A percentile compares a stretch with the other conserved stretches of the same genome.
phyloP scores from a whole-genome alignment of 2,113 vertebrate species.

The Camelus dromedarius region DNA sequence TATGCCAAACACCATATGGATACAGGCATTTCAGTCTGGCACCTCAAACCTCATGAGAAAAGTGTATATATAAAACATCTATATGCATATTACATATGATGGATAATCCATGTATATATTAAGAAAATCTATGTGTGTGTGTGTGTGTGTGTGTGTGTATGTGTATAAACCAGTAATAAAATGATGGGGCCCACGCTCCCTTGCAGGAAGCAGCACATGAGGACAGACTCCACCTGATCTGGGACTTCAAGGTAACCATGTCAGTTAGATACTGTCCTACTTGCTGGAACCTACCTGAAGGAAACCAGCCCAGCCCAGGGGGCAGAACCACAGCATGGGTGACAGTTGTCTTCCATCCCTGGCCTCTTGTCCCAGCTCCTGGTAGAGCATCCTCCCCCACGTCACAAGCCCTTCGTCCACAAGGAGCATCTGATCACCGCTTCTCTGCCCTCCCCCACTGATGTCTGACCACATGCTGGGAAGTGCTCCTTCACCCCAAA shows the following conservation, averaged over 20 bases:
- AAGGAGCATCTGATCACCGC: background rate
- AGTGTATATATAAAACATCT: background rate
- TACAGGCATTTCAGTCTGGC: background rate
- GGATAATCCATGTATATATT: background rate
- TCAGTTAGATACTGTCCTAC: background rate
- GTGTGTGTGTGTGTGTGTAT: background rate
- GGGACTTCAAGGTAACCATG: background rate
- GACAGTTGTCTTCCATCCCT: background rate
- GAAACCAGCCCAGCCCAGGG: background rate
- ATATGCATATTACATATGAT: background rate
- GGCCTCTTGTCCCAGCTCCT: background rate
- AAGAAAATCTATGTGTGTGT: background rate
- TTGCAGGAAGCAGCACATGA: background rate
- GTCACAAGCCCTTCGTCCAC: background rate
- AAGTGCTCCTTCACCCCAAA: background rate
- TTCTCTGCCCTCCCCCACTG: background rate
- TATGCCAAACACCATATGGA: background rate
- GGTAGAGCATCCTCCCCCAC: background rate
- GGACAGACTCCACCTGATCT: background rate
- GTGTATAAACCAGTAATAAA: background rate
- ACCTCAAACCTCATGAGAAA: background rate
- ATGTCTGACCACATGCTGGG: background rate
- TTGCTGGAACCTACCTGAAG: background rate
- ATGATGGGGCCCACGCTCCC: rapidly evolving
- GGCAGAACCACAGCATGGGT: background rate